These are phyloP conservation scores for Pionites leucogaster DNA, from an alignment of 2,113 vertebrate genomes.

Conservation along the genomic window DNA sequence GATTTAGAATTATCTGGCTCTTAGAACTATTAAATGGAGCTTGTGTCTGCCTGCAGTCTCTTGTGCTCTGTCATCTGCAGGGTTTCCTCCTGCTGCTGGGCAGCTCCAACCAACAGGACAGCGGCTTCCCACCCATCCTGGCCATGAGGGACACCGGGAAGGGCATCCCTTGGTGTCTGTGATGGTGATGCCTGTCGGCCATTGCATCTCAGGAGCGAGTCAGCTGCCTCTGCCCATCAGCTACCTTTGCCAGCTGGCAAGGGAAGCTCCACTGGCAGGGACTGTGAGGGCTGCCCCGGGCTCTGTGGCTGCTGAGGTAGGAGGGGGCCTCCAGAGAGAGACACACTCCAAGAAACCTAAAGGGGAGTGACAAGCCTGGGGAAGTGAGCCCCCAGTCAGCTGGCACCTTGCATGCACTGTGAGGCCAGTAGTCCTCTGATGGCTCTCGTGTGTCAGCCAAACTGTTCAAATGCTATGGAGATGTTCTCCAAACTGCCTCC, in stretches of 20 bases:
- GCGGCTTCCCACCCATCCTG: neutral
- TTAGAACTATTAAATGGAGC: neutral
- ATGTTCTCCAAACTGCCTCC: neutral
- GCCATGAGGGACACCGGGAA: neutral
- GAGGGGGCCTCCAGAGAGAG: neutral
- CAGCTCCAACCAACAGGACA: neutral
- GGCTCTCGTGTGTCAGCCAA: fast-evolving
- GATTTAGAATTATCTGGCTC: neutral
- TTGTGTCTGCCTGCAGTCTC: neutral
- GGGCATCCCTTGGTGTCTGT: neutral
- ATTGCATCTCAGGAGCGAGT: neutral
- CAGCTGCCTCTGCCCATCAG: neutral
- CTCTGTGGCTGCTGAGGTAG: neutral
- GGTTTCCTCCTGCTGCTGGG: neutral
- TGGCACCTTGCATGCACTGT: neutral
- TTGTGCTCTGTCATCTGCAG: neutral
- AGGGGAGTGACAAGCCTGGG: neutral
- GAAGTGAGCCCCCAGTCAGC: neutral
- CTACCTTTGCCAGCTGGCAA: neutral
- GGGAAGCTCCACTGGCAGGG: neutral
- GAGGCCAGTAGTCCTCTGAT: fast-evolving
- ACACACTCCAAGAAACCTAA: neutral
- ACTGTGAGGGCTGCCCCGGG: neutral
- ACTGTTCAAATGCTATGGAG: neutral
- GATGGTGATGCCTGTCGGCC: neutral